Evolutionary conservation across 2,888 invertebrate species (phyloP), one percentile per base, ranked within the genome.

Genomic region (Yponomeuta sedellus): DNA sequence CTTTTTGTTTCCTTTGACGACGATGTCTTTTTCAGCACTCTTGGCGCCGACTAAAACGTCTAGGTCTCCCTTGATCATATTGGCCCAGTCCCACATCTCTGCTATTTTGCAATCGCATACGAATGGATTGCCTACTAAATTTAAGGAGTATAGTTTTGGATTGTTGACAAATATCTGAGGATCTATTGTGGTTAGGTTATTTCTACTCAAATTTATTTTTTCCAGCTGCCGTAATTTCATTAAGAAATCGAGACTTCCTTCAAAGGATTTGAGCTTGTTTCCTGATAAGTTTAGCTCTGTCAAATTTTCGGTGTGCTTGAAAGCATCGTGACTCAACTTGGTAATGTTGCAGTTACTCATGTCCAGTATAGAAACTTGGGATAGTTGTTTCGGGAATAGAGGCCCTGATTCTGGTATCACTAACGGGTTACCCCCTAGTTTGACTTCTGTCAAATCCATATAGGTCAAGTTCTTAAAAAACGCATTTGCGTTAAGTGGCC

Each of bases 1-100:
- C 71, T 93, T 92, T 76, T 95, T 95, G 61, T 91, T 92, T 25
- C 93, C 93, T 68, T 94, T 93, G 0, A 93, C 91, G 0, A 92
- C 91, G 39, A 94, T 93, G 69, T 94, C 93, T 69, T 93, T 92
- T 58, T 93, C 93, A 5, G 92, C 92, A 58, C 93, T 92, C 71
- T 93, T 94, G 1, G 94, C 93, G 57, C 95, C 95, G 20, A 94
- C 89, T 52, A 95, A 85, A 39, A 94, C 92, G 68, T 93, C 92
- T 62, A 94, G 80, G 72, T 94, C 93, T 12, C 93, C 93, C 73
- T 94, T 94, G 52, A 92, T 92, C 80, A 93, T 91, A 56, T 93
- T 85, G 0, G 94, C 95, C 95, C 95, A 95, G 72, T 94, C 93
- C 95, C 95, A 95, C 88, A 94, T 92, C 67, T 94, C 94, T 0